Evolutionary conservation across 2,888 invertebrate genomes (phyloP).

Genomic region (Punctoribates punctum): DNA sequence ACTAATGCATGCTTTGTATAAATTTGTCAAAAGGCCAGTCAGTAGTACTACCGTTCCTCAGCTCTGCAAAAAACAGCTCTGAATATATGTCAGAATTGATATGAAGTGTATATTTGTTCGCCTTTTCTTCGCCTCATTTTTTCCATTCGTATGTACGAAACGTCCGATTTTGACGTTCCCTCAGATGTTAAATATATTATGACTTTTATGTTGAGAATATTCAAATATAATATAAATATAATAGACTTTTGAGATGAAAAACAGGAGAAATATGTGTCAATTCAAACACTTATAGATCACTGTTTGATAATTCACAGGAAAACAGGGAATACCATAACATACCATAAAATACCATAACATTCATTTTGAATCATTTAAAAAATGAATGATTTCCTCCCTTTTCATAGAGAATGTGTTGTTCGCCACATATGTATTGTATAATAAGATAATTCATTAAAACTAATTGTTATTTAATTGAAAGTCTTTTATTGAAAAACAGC

Average conservation of each 20-base stretch:
- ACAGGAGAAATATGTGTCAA: constrained; percentile 3
- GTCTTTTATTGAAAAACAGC: neutral
- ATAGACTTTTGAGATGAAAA: neutral
- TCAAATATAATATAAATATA: no score
- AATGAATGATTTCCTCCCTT: constrained; percentile 20
- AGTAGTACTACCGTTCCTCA: neutral
- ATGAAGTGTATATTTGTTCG: constrained; percentile 17
- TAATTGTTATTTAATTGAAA: constrained; percentile 10
- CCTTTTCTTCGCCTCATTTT: neutral
- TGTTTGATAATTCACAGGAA: neutral
- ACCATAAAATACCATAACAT: neutral
- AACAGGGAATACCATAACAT: neutral
- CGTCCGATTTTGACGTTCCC: neutral
- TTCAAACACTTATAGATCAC: neutral
- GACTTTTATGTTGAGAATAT: neutral
- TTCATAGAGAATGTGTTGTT: neutral
- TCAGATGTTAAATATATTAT: neutral
- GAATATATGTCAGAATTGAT: constrained; percentile 17
- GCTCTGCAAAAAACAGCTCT: neutral
- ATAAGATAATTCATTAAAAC: neutral
- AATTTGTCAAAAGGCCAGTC: constrained; percentile 31
- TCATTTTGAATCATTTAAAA: neutral
- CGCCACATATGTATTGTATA: neutral
- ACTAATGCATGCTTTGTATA: constrained; percentile 29
- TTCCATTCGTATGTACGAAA: neutral